These are phyloP conservation scores for Melanotaenia parkinsoni DNA, from an alignment of 2,797 vertebrate species.

Conservation along the genomic window DNA sequence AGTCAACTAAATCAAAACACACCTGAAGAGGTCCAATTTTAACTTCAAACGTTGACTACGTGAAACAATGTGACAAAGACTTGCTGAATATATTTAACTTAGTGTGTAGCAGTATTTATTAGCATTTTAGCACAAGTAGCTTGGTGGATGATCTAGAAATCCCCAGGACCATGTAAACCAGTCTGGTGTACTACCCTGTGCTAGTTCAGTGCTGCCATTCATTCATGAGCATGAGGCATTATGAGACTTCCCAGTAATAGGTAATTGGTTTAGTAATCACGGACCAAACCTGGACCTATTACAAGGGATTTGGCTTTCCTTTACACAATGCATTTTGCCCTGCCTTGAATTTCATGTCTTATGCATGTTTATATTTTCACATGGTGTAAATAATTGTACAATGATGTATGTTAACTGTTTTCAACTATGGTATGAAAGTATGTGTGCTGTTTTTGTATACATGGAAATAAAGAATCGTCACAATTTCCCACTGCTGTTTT, in stretches of 20 bases:
- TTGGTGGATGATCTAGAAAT: not conserved
- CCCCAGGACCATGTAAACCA: not conserved
- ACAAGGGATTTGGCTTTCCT: not conserved
- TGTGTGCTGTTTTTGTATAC: slow-evolving; percentile 34
- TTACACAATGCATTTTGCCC: slow-evolving; percentile 1
- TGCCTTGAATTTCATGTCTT: slow-evolving; percentile 18
- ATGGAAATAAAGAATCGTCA: slow-evolving; percentile 62
- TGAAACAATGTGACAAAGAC: slow-evolving; percentile 10
- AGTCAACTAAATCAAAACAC: slow-evolving; percentile 11
- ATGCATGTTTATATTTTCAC: slow-evolving; percentile 21
- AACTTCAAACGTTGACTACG: not conserved
- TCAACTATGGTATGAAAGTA: slow-evolving; percentile 17
- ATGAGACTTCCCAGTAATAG: slow-evolving; percentile 7
- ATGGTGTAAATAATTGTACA: slow-evolving; percentile 65
- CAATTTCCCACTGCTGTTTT: not conserved
- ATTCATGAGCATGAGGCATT: slow-evolving; percentile 10
- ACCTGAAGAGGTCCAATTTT: not conserved
- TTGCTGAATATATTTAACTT: slow-evolving; percentile 2
- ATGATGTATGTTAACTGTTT: slow-evolving; percentile 29
- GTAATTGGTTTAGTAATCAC: not conserved
- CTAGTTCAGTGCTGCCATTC: not conserved
- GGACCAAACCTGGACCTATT: not conserved
- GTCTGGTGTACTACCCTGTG: not conserved
- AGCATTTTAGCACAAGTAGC: slow-evolving; percentile 15
- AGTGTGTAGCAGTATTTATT: slow-evolving; percentile 10